Evolutionary conservation across 2,888 invertebrate genomes (phyloP), one percentile per base, ranked within the genome.

Genomic region (Anarsia innoxiella): DNA sequence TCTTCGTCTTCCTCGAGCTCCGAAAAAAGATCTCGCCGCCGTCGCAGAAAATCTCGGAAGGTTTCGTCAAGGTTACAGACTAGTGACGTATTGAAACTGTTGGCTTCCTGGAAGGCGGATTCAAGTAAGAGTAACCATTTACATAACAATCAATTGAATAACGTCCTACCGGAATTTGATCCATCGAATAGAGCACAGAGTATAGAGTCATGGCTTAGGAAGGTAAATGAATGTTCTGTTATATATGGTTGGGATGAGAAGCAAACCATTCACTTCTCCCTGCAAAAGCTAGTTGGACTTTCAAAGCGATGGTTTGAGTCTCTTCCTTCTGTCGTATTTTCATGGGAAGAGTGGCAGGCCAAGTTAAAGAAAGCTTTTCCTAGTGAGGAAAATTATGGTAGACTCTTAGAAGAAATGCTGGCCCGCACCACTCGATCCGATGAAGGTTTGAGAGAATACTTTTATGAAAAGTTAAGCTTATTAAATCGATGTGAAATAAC

Each of bases 341-440:
- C 42, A 6, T 51, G 50, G 44, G 6, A 11, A 11, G 42, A 48
- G 14, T 51, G 46, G 45, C 50, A 53, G 19, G 8, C 10, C 4
- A 47, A 49, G 37, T 10, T 53, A n/a, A 12, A 27, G 8, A 34
- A 30, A 12, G 48, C 46, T 5, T 50, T 50, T 25, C 45, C 45
- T 26, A 31, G 25, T 11, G 42, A 47, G 14, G 39, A 47, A 31
- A 47, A 47, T 30, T 48, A 44, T 29, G 46, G 43, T 12, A 25
- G 34, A 2, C 28, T 41, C n/a, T 23, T 50, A 6, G 42, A 43
- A 14, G 48, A 50, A 33, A 45, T 46, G 44, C 27, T 44, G 3
- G 25, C 28, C 8, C 38, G 41, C 8, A 42, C 29, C 2, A 28
- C 39, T 3, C 34, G 39, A 9, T 8, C 2, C n/a, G 30, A 44